phyloP scores from a whole-genome alignment of 1,140 invertebrate genomes.

The Bombus impatiens region DNA sequence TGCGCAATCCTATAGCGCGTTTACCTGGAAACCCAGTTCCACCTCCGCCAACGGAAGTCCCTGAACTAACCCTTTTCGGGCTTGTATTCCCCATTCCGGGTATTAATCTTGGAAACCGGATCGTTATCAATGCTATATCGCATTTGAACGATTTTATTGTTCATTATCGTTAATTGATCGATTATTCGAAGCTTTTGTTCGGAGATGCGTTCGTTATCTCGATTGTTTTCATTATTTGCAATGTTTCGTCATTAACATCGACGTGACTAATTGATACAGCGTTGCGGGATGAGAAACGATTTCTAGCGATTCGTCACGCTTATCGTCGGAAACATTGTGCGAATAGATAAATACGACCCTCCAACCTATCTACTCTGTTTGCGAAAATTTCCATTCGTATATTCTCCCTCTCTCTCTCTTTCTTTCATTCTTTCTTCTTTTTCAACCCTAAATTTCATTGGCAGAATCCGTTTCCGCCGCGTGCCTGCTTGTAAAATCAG shows the following conservation, averaged over 20 bases:
- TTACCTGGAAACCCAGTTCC: conserved; percentile 67
- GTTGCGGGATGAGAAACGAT: not conserved
- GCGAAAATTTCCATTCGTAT: conserved; percentile 42
- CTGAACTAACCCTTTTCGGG: conserved; percentile 49
- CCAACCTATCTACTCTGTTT: not conserved
- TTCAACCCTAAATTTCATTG: conserved; percentile 80
- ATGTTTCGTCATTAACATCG: not conserved
- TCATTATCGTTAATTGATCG: not conserved
- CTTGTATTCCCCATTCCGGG: conserved; percentile 39
- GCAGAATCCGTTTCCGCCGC: conserved; percentile 81
- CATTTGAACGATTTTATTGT: not conserved
- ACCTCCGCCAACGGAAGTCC: conserved; percentile 15
- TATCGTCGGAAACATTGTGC: conserved; percentile 40
- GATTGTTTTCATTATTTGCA: not conserved
- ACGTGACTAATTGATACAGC: conserved; percentile 29
- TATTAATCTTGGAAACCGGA: conserved; percentile 48
- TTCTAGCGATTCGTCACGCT: conserved; percentile 57
- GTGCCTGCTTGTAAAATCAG: conserved; percentile 82
- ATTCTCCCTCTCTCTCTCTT: conserved; percentile 23
- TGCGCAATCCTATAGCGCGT: conserved; percentile 43
- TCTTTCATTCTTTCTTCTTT: not conserved
- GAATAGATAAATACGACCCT: conserved; percentile 51
- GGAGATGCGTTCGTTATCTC: not conserved
- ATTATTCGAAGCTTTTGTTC: not conserved
- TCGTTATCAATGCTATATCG: conserved; percentile 25